These are phyloP conservation scores for Lithophane leautieri DNA, from an alignment of 2,888 invertebrate genomes.

Conservation along the genomic window DNA sequence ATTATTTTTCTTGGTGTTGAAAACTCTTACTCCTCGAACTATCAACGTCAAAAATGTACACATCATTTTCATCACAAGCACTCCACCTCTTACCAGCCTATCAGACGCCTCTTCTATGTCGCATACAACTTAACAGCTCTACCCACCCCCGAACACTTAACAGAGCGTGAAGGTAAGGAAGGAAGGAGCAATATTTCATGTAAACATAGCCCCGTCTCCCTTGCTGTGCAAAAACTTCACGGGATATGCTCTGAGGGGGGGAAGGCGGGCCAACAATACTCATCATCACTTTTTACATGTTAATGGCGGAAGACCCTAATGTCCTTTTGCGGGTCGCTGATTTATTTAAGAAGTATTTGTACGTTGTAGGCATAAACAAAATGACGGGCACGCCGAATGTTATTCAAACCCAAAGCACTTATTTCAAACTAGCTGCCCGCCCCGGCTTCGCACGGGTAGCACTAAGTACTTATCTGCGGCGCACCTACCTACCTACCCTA, in stretches of 20 bases:
- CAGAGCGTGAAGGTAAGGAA: conserved; percentile 64
- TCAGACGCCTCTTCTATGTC: background rate
- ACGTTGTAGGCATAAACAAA: background rate
- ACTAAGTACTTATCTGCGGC: no score
- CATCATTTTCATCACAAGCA: background rate
- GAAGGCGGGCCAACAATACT: conserved; percentile 30
- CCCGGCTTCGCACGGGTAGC: no score
- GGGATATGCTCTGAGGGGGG: conserved; percentile 18
- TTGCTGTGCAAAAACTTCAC: conserved; percentile 57
- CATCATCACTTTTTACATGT: conserved; percentile 49
- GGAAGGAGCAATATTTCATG: conserved; percentile 59
- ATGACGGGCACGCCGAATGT: background rate
- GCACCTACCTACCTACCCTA: no score
- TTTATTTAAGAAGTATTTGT: conserved; percentile 46
- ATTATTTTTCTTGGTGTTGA: background rate
- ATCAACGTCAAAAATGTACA: background rate
- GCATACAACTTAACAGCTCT: conserved; percentile 16
- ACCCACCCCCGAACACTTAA: conserved; percentile 36
- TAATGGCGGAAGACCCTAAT: conserved; percentile 51
- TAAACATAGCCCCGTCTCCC: conserved; percentile 33
- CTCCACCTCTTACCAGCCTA: background rate
- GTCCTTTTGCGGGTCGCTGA: conserved; percentile 39
- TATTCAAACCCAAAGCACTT: no score
- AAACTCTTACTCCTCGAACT: no score
- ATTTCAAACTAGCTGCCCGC: no score